Base-by-base conservation (phyloP, 92 coral and sea anemone genomes). In the Zoanthus sociatus region DNA sequence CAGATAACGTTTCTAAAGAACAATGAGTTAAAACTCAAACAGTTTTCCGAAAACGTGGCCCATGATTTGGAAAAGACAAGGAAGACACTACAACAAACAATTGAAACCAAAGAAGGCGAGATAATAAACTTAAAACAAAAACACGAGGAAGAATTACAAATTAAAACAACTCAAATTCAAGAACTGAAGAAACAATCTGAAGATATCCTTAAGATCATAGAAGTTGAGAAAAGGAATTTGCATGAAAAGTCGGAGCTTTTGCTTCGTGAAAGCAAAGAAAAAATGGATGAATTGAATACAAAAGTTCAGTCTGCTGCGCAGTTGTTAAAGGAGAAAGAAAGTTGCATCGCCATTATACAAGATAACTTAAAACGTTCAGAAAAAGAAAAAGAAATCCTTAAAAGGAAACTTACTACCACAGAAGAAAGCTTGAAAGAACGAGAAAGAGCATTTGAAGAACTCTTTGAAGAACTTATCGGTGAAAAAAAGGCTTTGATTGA, bases 51-150 rank as follows among this genome's bases (percentile, higher is more conserved):
- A 67, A 89, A 76, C 8, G 42, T 93, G 76, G 21, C 86, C 61
- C 68, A 55, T n/a, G 96, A 93, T 71, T 78, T 93, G 46, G 93
- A 77, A 46, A 88, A 87, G 74, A 45, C 89, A 11, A 60, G 73
- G 45, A 87, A 89, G 48, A 66, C 48, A 3, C 89, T 89, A 70
- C 78, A 78, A 78, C 88, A 69, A 42, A 83, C 87, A 0, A 69
- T 58, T 44, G 46, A 88, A 20, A 84, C 86, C 58, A 76, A 91
- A 79, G 92, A 91, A 48, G 32, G 78, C 26, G 84, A 89, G 58
- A 82, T 89, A 14, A 71, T 81, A 44, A 54, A 54, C 30, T 76
- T 91, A 6, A 87, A 66, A 68, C n/a, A 81, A 48, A 13, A 46
- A 3, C 46, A 63, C 42, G 75, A 81, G n/a, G 60, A 81, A 46